Base-by-base conservation (phyloP, 2,113 vertebrate genomes). In the Cavia aperea region DNA sequence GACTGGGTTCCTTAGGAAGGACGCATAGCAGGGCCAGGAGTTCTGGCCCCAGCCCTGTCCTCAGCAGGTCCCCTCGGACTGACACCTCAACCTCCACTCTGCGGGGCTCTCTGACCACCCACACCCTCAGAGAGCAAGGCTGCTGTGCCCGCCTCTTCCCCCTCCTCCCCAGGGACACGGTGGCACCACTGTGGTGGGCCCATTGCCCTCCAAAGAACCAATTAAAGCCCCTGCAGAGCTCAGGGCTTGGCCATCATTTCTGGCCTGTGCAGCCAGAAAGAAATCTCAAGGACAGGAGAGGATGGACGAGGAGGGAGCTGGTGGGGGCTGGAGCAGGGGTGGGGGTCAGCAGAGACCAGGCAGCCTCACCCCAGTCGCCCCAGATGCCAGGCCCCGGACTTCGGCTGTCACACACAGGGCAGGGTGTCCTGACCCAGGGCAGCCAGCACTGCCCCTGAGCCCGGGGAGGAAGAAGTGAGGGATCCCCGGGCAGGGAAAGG, bases 141-240 rank as follows among this genome's bases (percentile, higher is more conserved):
- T 13, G 19, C 73, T 72, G n/a, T 3, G 9, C 68, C n/a, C 70
- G n/a, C 16, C 21, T n/a, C 70, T 72, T 23, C 43, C 21, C 7
- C 46, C 75, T 46, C 31, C 3, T 26, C 19, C 13, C 24, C 23
- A 58, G 85, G 70, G 72, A 89, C 83, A 65, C 2, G 0, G 90
- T 46, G 14, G 89, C 63, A 26, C 87, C 43, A 1, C 94, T 84
- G 60, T 94, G 62, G 93, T 94, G 39, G 39, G 95, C 93, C 95
- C 90, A 39, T 79, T 94, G 89, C 95, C 93, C 75, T 94, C 90
- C 92, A 94, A 93, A 96, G 93, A 96, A 95, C 95, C 95, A 96
- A 94, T 93, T 96, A 96, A 94, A 94, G 90, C 94, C 95, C 95
- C 96, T 96, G 92, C 94, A n/a, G 31, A 60, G 75, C 92, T 82